phyloP scores from a whole-genome alignment of 2,797 vertebrate genomes.

The Pipistrellus nathusii region DNA sequence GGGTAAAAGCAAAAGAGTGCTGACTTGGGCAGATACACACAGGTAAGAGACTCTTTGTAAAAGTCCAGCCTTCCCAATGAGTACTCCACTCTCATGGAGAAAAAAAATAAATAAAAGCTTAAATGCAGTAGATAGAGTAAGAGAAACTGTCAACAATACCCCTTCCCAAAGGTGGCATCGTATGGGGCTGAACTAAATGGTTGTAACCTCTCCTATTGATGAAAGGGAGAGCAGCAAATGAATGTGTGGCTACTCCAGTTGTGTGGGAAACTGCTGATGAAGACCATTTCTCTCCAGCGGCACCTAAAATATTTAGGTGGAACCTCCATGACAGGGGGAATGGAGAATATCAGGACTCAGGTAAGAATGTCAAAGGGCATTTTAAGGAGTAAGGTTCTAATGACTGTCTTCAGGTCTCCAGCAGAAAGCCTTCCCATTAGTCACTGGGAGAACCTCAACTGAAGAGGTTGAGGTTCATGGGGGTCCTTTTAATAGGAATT shows the following conservation, averaged over 20 bases:
- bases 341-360: not conserved
- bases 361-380: not conserved
- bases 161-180: not conserved
- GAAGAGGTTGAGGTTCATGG: not conserved
- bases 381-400: not conserved
- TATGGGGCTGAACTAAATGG: not conserved
- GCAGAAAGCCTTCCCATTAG: not conserved
- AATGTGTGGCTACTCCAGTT: not conserved
- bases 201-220: not conserved
- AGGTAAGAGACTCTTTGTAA: not conserved
- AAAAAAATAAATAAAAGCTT: not conserved
- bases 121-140: not conserved
- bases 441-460: not conserved
- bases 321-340: not conserved
- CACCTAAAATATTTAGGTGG: not conserved
- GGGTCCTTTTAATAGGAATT: not conserved
- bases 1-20: not conserved
- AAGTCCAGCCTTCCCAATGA: not conserved
- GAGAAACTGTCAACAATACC: not conserved
- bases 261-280: not conserved
- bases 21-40: not conserved
- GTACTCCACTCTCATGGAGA: not conserved
- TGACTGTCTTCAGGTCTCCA: not conserved
- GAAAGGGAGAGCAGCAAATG: not conserved
- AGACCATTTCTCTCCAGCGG: not conserved